A percentile compares a stretch with the other conserved stretches of the same genome.
Evolutionary conservation across 2,888 invertebrate genomes (phyloP).

Genomic region (Habrosyne pyritoides): DNA sequence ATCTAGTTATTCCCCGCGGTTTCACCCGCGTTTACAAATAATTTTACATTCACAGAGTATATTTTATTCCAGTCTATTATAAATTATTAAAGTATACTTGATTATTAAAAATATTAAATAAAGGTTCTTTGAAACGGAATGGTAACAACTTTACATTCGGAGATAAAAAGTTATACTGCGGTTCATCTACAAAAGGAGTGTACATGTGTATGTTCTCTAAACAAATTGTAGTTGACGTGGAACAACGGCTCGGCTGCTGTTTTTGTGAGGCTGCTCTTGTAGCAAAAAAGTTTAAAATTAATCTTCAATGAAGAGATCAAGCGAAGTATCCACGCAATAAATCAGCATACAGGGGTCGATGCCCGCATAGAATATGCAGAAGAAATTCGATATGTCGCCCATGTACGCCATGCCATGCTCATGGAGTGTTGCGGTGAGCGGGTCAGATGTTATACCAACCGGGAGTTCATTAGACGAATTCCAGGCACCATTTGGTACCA

Average conservation of each 20-base stretch:
- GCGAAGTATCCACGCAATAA: slow-evolving; percentile 34
- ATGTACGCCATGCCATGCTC: slow-evolving; percentile 26
- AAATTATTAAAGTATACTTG: too few relatives aligned
- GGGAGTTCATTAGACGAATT: slow-evolving; percentile 64
- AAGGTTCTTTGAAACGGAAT: too few relatives aligned
- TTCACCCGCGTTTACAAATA: too few relatives aligned
- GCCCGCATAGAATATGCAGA: slow-evolving; percentile 39
- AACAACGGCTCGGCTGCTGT: not conserved
- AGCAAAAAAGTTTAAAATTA: slow-evolving; percentile 8
- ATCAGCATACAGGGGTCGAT: slow-evolving; percentile 54
- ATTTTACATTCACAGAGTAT: too few relatives aligned
- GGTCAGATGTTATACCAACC: slow-evolving; percentile 52
- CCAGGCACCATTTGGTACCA: slow-evolving; percentile 52
- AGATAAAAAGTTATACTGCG: not conserved
- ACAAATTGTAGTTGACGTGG: not conserved
- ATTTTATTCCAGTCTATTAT: too few relatives aligned
- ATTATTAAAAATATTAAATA: not conserved
- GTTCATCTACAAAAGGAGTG: not conserved
- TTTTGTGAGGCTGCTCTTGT: not conserved
- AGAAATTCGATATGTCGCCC: slow-evolving; percentile 64
- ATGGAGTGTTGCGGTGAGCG: slow-evolving; percentile 50
- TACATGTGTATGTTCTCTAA: not conserved
- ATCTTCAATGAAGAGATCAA: slow-evolving; percentile 28
- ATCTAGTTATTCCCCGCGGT: too few relatives aligned
- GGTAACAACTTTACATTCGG: not conserved